Evolutionary conservation across 2,888 invertebrate species (phyloP), one percentile per base, ranked within the genome.

Genomic region (Dryobotodes eremita): DNA sequence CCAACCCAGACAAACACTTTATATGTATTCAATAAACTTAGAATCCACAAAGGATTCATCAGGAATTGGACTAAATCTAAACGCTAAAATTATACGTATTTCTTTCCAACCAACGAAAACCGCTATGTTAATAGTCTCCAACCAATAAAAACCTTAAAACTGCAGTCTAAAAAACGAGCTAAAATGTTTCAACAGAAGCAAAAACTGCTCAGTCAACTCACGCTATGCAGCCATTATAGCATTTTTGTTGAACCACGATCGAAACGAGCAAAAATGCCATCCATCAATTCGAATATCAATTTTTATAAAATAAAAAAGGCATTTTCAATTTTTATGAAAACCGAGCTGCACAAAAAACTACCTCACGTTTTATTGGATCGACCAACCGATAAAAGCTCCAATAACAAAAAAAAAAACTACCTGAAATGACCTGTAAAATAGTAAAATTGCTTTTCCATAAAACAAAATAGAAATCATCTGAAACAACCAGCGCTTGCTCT

Each of bases 271-370:
- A 71, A 82, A 66, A 10, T 15, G 2, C 17, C 53, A 74, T 86
- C 70, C 62, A 73, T 83, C 62, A 83, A 59, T n/a, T 72, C 57
- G 48, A 66, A 66, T 69, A 55, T 11, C 46, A 46, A 46, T 46
- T 46, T 46, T 46, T 46, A 46, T 46, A 46, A 42, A 42, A 42
- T 42, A 13, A n/a, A 36, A 62, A 79, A 23, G 55, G 15, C n/a
- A 64, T 65, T 75, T 61, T 13, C 10, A 57, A 48, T 64, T 71
- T 80, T 69, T 26, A 53, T 73, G 26, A 62, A 71, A 46, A 75
- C 66, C 36, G 64, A 42, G 26, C 23, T 20, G 10, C 64, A 79
- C n/a, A 50, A 69, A 71, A 46, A 61, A 11, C 59, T 77, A 57
- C 8, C 17, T 50, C 26, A 6, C 10, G 48, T 53, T 71, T 75